Base-by-base conservation (phyloP, 2,888 invertebrate genomes). In the Punctoribates punctum region DNA sequence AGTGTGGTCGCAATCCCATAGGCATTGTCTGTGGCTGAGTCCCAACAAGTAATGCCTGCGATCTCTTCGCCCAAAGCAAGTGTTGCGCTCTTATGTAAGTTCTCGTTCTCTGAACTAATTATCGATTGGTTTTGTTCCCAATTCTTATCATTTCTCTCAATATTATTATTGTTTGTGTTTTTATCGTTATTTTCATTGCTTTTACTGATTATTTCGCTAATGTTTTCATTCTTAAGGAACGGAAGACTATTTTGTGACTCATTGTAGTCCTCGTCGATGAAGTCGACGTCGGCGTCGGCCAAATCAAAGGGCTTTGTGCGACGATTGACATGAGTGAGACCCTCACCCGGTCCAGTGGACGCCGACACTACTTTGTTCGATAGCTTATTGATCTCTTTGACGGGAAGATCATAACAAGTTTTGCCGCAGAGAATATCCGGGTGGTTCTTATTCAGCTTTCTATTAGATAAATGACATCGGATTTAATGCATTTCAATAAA, bases 301-400 rank as follows among this genome's bases (percentile, higher is more conserved):
- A 88, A 88, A 78, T 90, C 85, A 42, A 79, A 75, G 83, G 89
- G 89, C 73, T 81, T 79, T 79, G 88, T 86, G 73, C 87, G 87
- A 11, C 88, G 85, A 83, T 89, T 89, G 29, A 92, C 90, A 72
- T 89, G 88, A 0, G 90, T 90, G 4, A 94, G 86, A 0, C 94
- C 94, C 77, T 89, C 90, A 81, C 90, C 90, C 0, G 94, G 94
- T 11, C 94, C 94, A 0, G 93, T 91, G 82, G 89, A 89, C 75
- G 92, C 90, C 13, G 91, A 89, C 76, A 89, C 86, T 74, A 91
- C 86, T 73, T 88, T 87, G 48, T 82, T 81, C 25, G 82, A 81
- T 23, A 86, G 80, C 85, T 87, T 80, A 86, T 87, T 83, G 54
- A 86, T 78, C 78, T 83, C 83, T 54, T 84, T 82, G 76, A 83